A percentile compares a stretch with the other conserved stretches of the same genome.
phyloP scores from a whole-genome alignment of 2,113 vertebrate species.

The Hydrochoerus hydrochaeris region DNA sequence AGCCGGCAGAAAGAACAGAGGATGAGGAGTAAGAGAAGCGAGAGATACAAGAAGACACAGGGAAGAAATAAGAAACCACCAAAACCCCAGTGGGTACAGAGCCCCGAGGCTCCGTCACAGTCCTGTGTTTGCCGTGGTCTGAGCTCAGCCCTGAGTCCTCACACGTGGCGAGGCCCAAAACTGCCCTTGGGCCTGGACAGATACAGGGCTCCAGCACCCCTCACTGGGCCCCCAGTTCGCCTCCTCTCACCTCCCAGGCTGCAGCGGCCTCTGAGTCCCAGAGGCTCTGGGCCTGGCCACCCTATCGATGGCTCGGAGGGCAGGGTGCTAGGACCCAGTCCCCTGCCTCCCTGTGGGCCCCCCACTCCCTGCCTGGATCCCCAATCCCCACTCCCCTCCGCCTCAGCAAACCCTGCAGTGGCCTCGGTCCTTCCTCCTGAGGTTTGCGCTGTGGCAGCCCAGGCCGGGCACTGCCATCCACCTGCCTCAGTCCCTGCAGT shows the following conservation, averaged over 20 bases:
- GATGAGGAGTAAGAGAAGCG: neutral
- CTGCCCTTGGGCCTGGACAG: neutral
- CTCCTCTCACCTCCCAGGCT: neutral
- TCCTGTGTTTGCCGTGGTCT: neutral
- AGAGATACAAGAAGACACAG: rapidly evolving
- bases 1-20: neutral
- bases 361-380: too few relatives aligned
- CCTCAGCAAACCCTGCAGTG: neutral
- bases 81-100: neutral
- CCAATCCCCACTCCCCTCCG: too few relatives aligned
- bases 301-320: too few relatives aligned
- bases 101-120: neutral
- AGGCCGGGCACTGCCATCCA: neutral
- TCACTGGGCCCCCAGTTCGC: neutral
- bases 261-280: neutral
- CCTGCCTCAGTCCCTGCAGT: neutral
- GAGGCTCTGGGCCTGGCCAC: too few relatives aligned
- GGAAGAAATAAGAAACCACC: neutral
- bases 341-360: neutral
- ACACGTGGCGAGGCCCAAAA: too few relatives aligned
- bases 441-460: neutral
- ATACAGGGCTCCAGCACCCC: too few relatives aligned
- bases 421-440: neutral
- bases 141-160: neutral
- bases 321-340: too few relatives aligned